Base-by-base conservation (phyloP, 35 echinoderm and acorn worm genomes). In the Eucidaris tribuloides region DNA sequence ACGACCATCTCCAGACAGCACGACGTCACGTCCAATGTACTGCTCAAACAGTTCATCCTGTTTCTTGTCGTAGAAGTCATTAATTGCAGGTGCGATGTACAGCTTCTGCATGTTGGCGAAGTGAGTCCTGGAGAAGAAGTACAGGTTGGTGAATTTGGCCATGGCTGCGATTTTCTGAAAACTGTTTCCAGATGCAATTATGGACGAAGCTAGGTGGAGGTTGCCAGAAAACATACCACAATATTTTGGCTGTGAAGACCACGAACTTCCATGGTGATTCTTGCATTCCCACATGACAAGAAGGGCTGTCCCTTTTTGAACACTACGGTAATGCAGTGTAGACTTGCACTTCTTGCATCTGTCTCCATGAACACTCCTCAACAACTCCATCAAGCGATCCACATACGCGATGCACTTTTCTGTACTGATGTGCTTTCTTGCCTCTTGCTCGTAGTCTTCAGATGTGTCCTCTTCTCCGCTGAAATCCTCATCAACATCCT, bases 391-490 rank as follows among this genome's bases (percentile, higher is more conserved):
- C 64, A 70, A 34, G 2, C 64, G 64, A 27, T 70, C 64, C 64
- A 70, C 64, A 38, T 70, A 70, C 4, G 64, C 64, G 64, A 70
- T 70, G 64, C 64, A 70, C 64, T 70, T 70, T 35, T 25, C 18
- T 4, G 64, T 35, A 27, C 35, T 27, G 23, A 70, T 70, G 4
- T 70, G 64, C 31, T 7, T 34, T 70, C 64, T 70, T 34, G 64
- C 64, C 31, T 4, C 64, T 24, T 70, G 30, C 48, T 52, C 48
- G 48, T 52, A 52, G 48, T 52, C 48, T 52, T 52, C 48, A 52
- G 48, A 52, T 9, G 48, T 52, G 48, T 52, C 48, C 48, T 52
- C 48, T 52, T 52, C 48, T 9, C 48, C 48, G 48, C 48, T 52
- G 48, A 52, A 52, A 52, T 52, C 48, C 48, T 59, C 61, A 6